Percentiles rank a stretch among this genome's conserved stretches.
Conservation (phyloP, 2,888 invertebrate species). For the Noctua pronuba region DNA sequence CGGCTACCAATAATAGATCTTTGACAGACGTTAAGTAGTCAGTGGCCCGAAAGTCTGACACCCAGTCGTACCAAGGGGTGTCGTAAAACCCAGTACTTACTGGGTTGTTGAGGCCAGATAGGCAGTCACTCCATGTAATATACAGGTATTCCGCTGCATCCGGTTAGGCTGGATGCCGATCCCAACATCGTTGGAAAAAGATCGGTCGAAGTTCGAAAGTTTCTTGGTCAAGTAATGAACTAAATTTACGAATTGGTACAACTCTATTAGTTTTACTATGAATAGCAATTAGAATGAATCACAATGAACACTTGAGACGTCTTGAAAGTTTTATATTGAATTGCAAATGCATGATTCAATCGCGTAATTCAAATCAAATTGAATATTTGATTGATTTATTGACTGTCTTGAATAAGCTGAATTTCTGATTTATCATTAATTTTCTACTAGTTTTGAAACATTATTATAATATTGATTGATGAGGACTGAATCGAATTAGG, state of each 20-base stretch:
- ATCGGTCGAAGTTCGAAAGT: not conserved
- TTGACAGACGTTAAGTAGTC: too few relatives aligned
- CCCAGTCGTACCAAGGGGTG: too few relatives aligned
- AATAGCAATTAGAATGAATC: constrained; percentile 47
- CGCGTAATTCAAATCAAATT: constrained; percentile 19
- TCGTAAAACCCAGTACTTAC: too few relatives aligned
- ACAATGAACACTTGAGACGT: constrained; percentile 47
- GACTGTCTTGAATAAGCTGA: constrained; percentile 1
- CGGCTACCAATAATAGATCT: too few relatives aligned
- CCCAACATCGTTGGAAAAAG: too few relatives aligned
- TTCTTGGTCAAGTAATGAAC: constrained; percentile 22
- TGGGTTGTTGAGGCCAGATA: too few relatives aligned
- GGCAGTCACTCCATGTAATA: too few relatives aligned
- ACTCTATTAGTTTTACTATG: constrained; percentile 33
- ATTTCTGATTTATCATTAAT: constrained; percentile 5
- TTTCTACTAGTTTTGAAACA: constrained; percentile 2
- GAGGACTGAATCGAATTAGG: not conserved
- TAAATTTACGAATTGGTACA: constrained; percentile 18
- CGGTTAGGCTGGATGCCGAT: too few relatives aligned
- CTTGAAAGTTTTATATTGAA: constrained; percentile 52
- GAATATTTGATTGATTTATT: constrained; percentile 39
- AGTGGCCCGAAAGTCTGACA: too few relatives aligned
- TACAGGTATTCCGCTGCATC: too few relatives aligned
- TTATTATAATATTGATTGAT: constrained; percentile 8
- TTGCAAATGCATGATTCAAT: constrained; percentile 40